Evolutionary conservation across 2,797 vertebrate genomes (phyloP), one percentile per base, ranked within the genome.

Genomic region (Thripadectes ignobilis): DNA sequence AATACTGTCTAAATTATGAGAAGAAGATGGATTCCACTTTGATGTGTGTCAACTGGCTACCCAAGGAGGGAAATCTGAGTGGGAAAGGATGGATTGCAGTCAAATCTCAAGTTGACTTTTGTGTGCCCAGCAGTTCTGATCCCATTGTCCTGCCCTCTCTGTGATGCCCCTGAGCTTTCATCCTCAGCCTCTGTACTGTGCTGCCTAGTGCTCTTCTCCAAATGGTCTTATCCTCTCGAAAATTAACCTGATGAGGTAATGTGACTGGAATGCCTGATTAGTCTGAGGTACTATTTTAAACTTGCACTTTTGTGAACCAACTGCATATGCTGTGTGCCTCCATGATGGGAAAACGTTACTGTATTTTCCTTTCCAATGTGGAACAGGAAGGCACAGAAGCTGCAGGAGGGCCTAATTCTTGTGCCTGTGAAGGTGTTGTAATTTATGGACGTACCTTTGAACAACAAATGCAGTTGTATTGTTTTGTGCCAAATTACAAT

Each of bases 321-420:
- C 18, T 34, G 45, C 49, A 8, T 0, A 2, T 71, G 24, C 52
- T 41, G 10, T 38, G 3, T 68, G 27, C 7, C 22, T 72, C 20
- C 0, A 0, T 48, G 29, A 32, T 36, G 26, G n/a, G 74, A n/a
- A 0, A 2, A 32, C 0, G 0, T 54, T 45, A 12, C 3, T 55
- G 8, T 3, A 2, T 86, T 78, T 84, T 66, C 14, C 22, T 73
- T 76, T 71, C n/a, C 1, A 3, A 1, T 0, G 0, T 36, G 23
- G 39, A 82, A 62, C 12, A 51, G 27, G 30, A 85, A 17, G 8
- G 18, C 22, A 24, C 45, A 18, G 24, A 83, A 59, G 41, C 23
- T 26, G 10, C 20, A 34, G 16, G 27, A 72, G 8, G 5, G 6
- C 11, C 6, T 58, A 27, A 27, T 68, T 23, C n/a, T 58, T 51